phyloP scores from a whole-genome alignment of 2,797 vertebrate genomes.

The Tolypeutes matacus region DNA sequence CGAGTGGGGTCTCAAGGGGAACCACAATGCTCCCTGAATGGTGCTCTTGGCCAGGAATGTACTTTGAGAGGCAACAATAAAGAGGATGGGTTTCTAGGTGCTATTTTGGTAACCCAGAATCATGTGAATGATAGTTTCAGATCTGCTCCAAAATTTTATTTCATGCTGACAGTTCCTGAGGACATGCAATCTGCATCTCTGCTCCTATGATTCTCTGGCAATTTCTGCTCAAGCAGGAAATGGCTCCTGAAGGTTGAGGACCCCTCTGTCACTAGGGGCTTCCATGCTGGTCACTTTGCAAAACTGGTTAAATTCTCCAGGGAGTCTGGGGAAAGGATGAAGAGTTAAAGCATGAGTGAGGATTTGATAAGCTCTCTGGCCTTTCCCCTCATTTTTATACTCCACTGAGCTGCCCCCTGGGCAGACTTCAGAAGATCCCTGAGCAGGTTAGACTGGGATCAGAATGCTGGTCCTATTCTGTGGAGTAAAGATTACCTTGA shows the following conservation, averaged over 20 bases:
- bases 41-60: background rate
- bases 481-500: background rate
- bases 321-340: background rate
- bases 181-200: background rate
- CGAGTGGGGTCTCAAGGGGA: background rate
- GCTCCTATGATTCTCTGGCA: background rate
- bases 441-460: background rate
- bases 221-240: background rate
- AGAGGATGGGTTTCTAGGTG: background rate
- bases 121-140: background rate
- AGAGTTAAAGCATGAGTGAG: background rate
- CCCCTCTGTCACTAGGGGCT: background rate
- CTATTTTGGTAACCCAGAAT: background rate
- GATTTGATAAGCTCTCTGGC: background rate
- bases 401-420: background rate
- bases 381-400: background rate
- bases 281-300: background rate
- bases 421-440: background rate
- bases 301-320: background rate
- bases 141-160: slow-evolving; percentile 25
- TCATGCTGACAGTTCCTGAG: background rate
- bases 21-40: background rate
- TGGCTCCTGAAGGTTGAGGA: background rate
- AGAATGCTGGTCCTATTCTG: background rate
- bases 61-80: background rate